Evolutionary conservation across 2,113 vertebrate genomes (phyloP).

Genomic region (Nanorana parkeri): DNA sequence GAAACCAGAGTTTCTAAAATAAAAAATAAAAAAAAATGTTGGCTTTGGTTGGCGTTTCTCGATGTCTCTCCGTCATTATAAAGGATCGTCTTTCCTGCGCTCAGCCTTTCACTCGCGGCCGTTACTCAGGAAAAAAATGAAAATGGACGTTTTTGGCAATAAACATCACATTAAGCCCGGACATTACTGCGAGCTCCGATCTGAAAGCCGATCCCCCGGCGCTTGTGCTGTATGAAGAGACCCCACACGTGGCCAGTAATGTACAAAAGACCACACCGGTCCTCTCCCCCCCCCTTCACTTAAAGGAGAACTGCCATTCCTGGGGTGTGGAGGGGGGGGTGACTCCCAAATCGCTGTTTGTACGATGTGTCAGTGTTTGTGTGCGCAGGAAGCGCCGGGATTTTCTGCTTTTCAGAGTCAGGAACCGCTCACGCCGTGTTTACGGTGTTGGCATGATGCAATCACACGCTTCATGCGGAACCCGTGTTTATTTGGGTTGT

Average conservation of each 20-base stretch:
- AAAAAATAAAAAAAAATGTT: neutral
- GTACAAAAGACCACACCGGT: neutral
- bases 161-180: constrained; percentile 65
- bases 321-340: neutral
- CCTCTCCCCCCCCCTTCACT: constrained; percentile 53
- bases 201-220: constrained; percentile 65
- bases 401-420: constrained; percentile 10
- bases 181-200: constrained; percentile 63
- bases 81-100: constrained; percentile 62
- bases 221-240: constrained; percentile 55
- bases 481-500: neutral
- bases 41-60: constrained; percentile 55
- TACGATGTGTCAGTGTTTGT: constrained; percentile 45
- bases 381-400: constrained; percentile 18
- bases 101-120: constrained; percentile 61
- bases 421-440: neutral
- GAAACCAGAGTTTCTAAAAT: constrained; percentile 4
- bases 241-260: constrained; percentile 62
- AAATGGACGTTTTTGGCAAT: constrained; percentile 67
- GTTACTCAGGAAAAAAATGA: constrained; percentile 60
- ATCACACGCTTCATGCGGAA: constrained; percentile 5
- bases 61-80: constrained; percentile 58
- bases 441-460: neutral
- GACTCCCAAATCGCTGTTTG: neutral
- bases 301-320: constrained; percentile 42